phyloP scores from a whole-genome alignment of 2,113 vertebrate genomes.

The Gambusia affinis region DNA sequence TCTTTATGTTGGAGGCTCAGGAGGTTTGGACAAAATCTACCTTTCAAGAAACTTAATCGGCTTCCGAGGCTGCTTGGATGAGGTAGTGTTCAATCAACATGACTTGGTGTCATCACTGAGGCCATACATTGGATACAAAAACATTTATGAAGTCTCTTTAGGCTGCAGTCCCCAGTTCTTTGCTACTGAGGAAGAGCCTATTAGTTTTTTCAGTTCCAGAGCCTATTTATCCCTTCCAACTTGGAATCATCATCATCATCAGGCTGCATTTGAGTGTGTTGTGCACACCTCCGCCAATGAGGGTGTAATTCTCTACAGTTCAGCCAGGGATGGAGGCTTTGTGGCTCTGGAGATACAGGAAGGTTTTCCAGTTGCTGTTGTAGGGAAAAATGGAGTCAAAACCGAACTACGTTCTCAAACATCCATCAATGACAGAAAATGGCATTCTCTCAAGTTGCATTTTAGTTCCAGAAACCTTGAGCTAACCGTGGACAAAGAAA shows the following conservation, averaged over 20 bases:
- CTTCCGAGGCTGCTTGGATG: conserved; percentile 89
- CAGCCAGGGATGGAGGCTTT: conserved; percentile 84
- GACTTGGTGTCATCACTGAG: conserved; percentile 86
- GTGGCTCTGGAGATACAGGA: conserved; percentile 87
- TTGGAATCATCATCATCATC: conserved; percentile 71
- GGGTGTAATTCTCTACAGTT: conserved; percentile 87
- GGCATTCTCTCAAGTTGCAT: conserved; percentile 83
- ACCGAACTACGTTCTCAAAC: conserved; percentile 79
- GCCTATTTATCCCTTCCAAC: conserved; percentile 85
- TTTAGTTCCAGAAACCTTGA: conserved; percentile 81
- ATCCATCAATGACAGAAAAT: conserved; percentile 83
- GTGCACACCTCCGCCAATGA: conserved; percentile 82
- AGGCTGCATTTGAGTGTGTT: conserved; percentile 78
- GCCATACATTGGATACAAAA: conserved; percentile 86
- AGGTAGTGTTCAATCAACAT: conserved; percentile 84
- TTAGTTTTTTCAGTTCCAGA: conserved; percentile 93
- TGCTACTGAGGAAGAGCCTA: conserved; percentile 83
- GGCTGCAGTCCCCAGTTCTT: conserved; percentile 92
- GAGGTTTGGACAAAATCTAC: conserved; percentile 81
- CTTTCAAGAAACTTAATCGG: conserved; percentile 58
- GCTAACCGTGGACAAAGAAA: conserved; percentile 83
- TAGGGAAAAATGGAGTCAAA: conserved; percentile 77
- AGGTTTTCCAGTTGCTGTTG: conserved; percentile 79
- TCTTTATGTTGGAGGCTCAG: conserved; percentile 83
- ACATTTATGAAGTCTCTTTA: conserved; percentile 86